These are phyloP conservation scores for Bubo bubo DNA, from an alignment of 2,113 vertebrate genomes.

Conservation along the genomic window DNA sequence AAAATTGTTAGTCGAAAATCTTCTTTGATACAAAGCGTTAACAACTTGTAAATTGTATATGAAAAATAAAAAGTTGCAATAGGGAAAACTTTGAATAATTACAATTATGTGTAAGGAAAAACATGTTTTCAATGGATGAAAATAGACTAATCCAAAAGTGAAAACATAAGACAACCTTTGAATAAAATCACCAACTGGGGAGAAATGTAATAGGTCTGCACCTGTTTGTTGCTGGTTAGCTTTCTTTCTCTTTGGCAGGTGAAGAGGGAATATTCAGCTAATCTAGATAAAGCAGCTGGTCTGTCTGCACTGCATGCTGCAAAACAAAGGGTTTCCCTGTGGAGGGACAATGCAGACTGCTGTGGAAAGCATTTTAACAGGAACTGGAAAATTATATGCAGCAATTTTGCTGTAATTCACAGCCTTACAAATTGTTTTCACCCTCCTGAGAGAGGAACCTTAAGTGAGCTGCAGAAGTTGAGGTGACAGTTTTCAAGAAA, in stretches of 20 bases:
- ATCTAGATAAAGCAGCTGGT: not conserved
- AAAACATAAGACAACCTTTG: not conserved
- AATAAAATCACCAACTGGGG: not conserved
- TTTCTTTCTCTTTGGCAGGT: not conserved
- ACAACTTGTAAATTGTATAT: not conserved
- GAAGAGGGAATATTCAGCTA: not conserved
- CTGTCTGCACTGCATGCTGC: not conserved
- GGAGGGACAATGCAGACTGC: not conserved
- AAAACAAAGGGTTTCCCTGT: not conserved
- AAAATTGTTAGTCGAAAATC: not conserved
- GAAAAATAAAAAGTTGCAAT: not conserved
- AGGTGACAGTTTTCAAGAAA: not conserved
- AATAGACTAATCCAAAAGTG: not conserved
- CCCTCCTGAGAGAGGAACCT: not conserved
- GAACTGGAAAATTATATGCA: not conserved
- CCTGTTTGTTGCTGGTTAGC: not conserved
- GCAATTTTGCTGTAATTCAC: not conserved
- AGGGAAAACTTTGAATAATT: not conserved
- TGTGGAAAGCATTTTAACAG: not conserved
- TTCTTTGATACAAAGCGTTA: not conserved
- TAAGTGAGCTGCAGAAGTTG: not conserved
- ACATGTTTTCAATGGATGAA: not conserved
- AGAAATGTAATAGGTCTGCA: not conserved
- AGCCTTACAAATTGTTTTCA: not conserved
- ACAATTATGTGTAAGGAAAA: not conserved